Evolutionary conservation across 2,888 invertebrate genomes (phyloP), one percentile per base, ranked within the genome.

Genomic region (Campoplex nolae): DNA sequence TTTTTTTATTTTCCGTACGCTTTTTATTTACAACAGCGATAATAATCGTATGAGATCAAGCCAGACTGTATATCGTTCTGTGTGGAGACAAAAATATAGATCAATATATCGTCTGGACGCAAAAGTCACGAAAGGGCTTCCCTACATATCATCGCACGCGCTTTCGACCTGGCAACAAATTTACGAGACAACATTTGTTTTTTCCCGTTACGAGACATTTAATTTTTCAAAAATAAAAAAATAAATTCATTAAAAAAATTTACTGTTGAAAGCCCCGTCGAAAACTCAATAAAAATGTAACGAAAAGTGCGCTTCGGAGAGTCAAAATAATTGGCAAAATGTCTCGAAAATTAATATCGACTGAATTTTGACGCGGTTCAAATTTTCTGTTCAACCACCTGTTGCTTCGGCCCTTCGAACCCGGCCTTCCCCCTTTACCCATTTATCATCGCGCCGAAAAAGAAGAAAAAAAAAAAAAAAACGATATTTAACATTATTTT

Each of bases 11-110:
- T 23, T 13, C n/a, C 35, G 9, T 42, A 11, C 11, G 23, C 42
- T 23, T 7, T 45, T 45, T 3, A 6, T 74, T 38, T 74, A 2
- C 38, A 9, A 42, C n/a, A n/a, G n/a, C 11, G 4, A 62, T n/a
- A 35, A 48, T 48, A 77, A 67, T 67, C 13, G 32, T n/a, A 23
- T 13, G n/a, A 16, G 35, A 77, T 65, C 48, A 51, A 32, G 51
- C 23, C 48, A 13, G 51, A 51, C n/a, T 7, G 42, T 38, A 45
- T 32, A 56, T 42, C 42, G 42, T 18, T 38, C 56, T 32, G 56
- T 81, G 58, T 67, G 68, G 35, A 86, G 87, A 88, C 88, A 89
- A 89, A 73, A 71, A 65, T 65, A 85, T 85, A 81, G 85, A 85
- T 85, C 85, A 81, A 85, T 85, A 85, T 85, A 81, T 85, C 81